Conservation (phyloP, 2,797 vertebrate species). For the Microcaecilia unicolor region DNA sequence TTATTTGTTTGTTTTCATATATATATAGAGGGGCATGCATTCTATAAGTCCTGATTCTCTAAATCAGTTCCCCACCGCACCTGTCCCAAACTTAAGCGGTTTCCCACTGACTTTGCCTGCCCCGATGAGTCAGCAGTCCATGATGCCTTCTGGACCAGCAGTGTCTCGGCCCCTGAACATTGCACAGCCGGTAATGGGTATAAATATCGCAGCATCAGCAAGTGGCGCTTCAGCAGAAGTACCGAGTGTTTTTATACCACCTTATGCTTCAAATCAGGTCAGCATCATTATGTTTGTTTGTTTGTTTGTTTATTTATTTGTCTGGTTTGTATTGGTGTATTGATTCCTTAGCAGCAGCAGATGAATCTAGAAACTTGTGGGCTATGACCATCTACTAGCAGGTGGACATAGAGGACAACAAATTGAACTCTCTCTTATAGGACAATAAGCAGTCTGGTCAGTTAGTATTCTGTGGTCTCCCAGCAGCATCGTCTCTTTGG, state of each 20-base stretch:
- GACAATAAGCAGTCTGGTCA: no score
- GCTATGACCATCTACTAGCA: no score
- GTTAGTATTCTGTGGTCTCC: no score
- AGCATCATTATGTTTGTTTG: background rate
- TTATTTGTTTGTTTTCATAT: no score
- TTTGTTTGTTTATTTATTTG: background rate
- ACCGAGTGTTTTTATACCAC: conserved; percentile 42
- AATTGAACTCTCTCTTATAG: no score
- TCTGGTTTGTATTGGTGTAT: background rate
- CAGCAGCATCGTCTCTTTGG: no score
- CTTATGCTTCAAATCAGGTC: conserved; percentile 52
- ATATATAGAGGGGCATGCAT: conserved; percentile 78
- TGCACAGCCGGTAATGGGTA: conserved; percentile 59
- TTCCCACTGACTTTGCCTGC: conserved; percentile 70
- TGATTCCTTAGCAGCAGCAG: no score
- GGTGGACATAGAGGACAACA: no score
- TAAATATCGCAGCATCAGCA: conserved; percentile 45
- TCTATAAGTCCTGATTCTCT: conserved; percentile 83
- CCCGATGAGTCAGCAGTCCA: conserved; percentile 65
- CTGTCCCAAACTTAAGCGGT: conserved; percentile 78
- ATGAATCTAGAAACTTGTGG: no score
- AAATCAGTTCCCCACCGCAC: conserved; percentile 84
- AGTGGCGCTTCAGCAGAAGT: conserved; percentile 35
- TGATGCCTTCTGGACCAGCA: conserved; percentile 52
- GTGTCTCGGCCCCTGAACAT: conserved; percentile 65